Evolutionary conservation across 1,140 invertebrate species (phyloP), one percentile per base, ranked within the genome.

Genomic region (Potamilus streckersoni): DNA sequence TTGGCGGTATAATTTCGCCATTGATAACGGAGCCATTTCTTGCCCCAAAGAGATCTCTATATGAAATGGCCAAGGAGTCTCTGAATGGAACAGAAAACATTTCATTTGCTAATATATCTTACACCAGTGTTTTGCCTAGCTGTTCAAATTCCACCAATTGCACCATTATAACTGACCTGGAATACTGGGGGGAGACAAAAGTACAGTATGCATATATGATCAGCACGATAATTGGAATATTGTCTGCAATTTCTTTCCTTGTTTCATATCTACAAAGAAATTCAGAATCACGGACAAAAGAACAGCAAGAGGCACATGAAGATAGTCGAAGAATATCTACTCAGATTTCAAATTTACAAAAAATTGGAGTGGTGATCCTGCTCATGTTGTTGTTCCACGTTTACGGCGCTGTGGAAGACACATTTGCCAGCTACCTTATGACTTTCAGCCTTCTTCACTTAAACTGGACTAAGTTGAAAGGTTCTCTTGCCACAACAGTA

Each of bases 1-100:
- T 73, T 61, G 79, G 79, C 23, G 79, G 79, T 23, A 76, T 80
- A 63, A 69, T 80, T 17, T 63, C 79, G 2, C 71, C 79, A 20
- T 55, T 80, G 57, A 60, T 80, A 49, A 63, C 68, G 23, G 71
- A 80, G 55, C 79, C 79, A 66, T 80, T 80, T 58, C 71, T 80
- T 14, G 71, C 74, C 0, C 15, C 62, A 60, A 76, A 71, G 57
- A 27, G 66, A 49, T 0, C 11, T 49, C 6, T 8, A 49, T 49
- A 4, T 49, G 38, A 49, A 49, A 49, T 49, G 38, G 38, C 11
- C 38, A 49, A 49, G 38, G 38, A 49, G 38, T 11, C 38, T 49
- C 38, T 49, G 38, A 8, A 4, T 49, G 38, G 38, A 49, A 8
- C 38, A 49, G 6, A 49, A 49, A 49, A 49, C 38, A 49, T 8